phyloP scores from a whole-genome alignment of 2,113 vertebrate genomes.

The Dendrocopos noguchii region DNA sequence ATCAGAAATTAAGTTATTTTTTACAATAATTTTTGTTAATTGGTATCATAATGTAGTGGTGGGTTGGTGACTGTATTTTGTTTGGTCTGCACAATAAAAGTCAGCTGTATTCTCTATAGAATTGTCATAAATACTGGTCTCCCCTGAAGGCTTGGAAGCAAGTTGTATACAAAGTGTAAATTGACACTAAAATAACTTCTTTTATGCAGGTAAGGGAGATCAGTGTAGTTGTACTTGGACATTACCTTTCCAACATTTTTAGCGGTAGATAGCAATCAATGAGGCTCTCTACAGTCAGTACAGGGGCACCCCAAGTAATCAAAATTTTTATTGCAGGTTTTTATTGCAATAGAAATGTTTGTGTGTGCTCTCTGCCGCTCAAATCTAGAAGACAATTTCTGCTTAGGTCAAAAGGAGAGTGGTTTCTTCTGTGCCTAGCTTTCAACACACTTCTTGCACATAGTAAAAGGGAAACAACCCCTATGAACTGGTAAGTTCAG shows the following conservation, averaged over 20 bases:
- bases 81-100: conserved; percentile 44
- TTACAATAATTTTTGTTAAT: conserved; percentile 55
- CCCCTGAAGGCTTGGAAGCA: neutral
- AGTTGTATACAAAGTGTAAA: neutral
- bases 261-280: neutral
- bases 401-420: neutral
- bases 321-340: neutral
- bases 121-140: conserved; percentile 25
- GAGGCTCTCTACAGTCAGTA: neutral
- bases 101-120: conserved; percentile 27
- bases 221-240: neutral
- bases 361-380: neutral
- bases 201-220: neutral
- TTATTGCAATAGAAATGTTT: neutral
- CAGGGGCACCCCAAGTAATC: neutral
- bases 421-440: neutral
- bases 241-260: conserved; percentile 1
- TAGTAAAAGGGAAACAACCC: neutral
- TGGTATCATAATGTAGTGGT: conserved; percentile 42
- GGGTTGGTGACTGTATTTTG: neutral
- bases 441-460: neutral
- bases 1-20: conserved; percentile 71
- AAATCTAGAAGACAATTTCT: neutral
- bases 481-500: neutral
- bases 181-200: conserved; percentile 13